phyloP scores from a whole-genome alignment of 2,888 invertebrate genomes.

The Heteromurus nitidus region DNA sequence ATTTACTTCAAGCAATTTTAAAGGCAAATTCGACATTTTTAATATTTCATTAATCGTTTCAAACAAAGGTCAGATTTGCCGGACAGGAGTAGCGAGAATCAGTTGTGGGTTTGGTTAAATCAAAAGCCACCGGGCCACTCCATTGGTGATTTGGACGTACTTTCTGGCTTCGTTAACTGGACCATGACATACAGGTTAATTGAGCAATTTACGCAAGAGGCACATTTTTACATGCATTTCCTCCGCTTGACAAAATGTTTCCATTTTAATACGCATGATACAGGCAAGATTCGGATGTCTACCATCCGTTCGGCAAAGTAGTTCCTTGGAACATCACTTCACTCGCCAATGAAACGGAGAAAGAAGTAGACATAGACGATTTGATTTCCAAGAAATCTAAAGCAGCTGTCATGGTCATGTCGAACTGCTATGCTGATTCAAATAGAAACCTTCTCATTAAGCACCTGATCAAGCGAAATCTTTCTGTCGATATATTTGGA shows the following conservation, averaged over 20 bases:
- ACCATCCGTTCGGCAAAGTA: neutral
- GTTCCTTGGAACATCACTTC: no score
- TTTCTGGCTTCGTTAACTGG: neutral
- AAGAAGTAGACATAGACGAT: neutral
- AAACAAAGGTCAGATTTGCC: neutral
- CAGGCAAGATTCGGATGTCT: neutral
- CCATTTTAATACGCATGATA: no score
- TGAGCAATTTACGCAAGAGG: neutral
- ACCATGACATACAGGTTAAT: neutral
- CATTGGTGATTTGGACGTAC: neutral
- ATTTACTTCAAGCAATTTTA: neutral
- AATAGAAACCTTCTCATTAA: slow-evolving; percentile 25
- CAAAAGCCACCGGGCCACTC: neutral
- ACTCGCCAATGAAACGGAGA: neutral
- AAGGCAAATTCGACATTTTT: no score
- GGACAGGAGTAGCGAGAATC: neutral
- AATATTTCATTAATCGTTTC: neutral
- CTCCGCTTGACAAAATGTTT: no score
- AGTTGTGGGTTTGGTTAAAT: neutral
- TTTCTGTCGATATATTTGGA: slow-evolving; percentile 35
- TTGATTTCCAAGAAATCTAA: neutral
- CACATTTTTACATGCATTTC: neutral
- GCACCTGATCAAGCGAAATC: neutral
- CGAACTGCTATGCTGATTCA: slow-evolving; percentile 22
- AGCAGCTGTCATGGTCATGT: slow-evolving; percentile 35